These are phyloP conservation scores for Mechanitis mazaeus DNA, from an alignment of 2,888 invertebrate genomes.

Conservation along the genomic window DNA sequence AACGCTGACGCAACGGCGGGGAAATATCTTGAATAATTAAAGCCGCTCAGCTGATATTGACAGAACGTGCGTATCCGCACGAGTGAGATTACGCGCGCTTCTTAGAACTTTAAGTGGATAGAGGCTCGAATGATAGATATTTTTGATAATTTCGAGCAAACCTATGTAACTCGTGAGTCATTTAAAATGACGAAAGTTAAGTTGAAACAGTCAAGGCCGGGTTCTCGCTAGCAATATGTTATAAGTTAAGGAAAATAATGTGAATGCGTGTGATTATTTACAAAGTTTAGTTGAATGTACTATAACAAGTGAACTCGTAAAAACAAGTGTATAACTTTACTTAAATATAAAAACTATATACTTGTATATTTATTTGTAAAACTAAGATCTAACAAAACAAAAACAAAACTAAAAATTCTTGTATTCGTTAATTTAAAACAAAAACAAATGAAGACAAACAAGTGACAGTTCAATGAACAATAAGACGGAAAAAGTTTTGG, in stretches of 20 bases:
- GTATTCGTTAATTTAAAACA: constrained; percentile 16
- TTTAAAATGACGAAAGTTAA: constrained; percentile 75
- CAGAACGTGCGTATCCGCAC: constrained; percentile 39
- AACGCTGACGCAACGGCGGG: constrained; percentile 46
- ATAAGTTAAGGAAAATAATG: constrained; percentile 48
- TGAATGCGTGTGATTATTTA: constrained; percentile 39
- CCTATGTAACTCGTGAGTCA: constrained; percentile 55
- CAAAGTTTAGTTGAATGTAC: constrained; percentile 23
- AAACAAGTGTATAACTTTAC: constrained; percentile 11
- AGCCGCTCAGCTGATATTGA: constrained; percentile 62
- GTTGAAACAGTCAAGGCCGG: constrained; percentile 61
- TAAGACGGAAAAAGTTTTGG: constrained; percentile 39
- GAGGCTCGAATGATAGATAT: constrained; percentile 44
- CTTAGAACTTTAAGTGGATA: constrained; percentile 38
- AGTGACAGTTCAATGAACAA: constrained; percentile 32
- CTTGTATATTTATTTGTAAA: constrained; percentile 13
- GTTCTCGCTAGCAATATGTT: constrained; percentile 41
- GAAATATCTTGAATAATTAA: constrained; percentile 47
- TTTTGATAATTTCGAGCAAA: constrained; percentile 44
- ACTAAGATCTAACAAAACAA: constrained; percentile 26
- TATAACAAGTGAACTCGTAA: constrained; percentile 25
- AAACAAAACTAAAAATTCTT: constrained; percentile 14
- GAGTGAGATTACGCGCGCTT: constrained; percentile 29
- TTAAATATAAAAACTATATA: constrained; percentile 15
- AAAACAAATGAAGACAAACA: constrained; percentile 24